Evolutionary conservation across 2,113 vertebrate genomes (phyloP).

Genomic region (Nematolebias whitei): DNA sequence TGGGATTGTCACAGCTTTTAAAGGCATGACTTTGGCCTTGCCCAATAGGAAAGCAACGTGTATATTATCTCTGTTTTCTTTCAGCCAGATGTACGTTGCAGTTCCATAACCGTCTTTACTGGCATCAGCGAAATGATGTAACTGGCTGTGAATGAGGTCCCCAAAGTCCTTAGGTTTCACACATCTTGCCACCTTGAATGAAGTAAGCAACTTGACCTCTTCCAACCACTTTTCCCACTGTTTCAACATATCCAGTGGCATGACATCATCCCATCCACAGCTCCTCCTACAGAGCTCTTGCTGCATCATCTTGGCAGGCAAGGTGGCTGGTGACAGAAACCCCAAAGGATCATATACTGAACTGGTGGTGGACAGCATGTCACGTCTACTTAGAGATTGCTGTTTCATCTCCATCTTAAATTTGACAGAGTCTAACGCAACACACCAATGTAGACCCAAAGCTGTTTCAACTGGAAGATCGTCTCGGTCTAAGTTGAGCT

Average conservation of each 20-base stretch:
- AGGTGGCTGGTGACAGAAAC: neutral
- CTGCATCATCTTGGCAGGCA: neutral
- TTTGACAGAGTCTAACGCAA: neutral
- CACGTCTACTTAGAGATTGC: neutral
- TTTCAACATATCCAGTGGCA: neutral
- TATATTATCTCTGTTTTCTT: too few relatives aligned
- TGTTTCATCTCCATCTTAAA: neutral
- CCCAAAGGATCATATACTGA: conserved; percentile 1
- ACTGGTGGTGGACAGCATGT: neutral
- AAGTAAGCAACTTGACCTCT: neutral
- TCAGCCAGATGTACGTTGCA: too few relatives aligned
- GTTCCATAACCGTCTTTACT: too few relatives aligned
- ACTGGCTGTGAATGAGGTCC: too few relatives aligned
- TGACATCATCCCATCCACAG: neutral
- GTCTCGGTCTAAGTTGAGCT: conserved; percentile 9
- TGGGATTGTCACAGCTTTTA: too few relatives aligned
- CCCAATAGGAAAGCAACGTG: too few relatives aligned
- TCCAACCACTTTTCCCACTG: neutral
- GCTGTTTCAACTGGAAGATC: conserved; percentile 1
- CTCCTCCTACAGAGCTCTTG: neutral
- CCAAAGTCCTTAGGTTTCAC: too few relatives aligned
- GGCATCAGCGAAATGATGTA: too few relatives aligned
- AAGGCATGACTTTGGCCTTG: too few relatives aligned
- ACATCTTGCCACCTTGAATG: neutral
- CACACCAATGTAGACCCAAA: conserved; percentile 6